phyloP scores from a whole-genome alignment of 2,888 invertebrate genomes.

The Gasteruption jaculator region DNA sequence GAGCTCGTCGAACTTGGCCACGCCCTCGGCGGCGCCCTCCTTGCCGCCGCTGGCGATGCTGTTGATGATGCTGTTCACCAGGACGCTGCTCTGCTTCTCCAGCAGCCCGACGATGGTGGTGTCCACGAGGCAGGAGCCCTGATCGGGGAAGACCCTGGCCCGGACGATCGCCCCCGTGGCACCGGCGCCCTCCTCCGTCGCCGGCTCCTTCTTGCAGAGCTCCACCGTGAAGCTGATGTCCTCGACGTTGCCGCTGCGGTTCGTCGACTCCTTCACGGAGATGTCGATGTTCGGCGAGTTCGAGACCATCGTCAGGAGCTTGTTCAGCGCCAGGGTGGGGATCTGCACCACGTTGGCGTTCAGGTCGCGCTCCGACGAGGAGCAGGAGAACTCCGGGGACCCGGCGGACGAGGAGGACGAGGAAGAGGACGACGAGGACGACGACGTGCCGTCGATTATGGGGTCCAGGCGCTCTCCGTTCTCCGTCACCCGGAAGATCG shows the following conservation, averaged over 20 bases:
- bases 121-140: conserved; percentile 46
- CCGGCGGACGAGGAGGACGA: too few relatives aligned
- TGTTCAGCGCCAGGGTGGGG: conserved; percentile 45
- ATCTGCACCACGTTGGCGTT: conserved; percentile 33
- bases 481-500: too few relatives aligned
- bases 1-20: conserved; percentile 32
- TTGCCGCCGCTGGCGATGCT: conserved; percentile 35
- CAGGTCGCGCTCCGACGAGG: too few relatives aligned
- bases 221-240: conserved; percentile 49
- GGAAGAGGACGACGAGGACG: too few relatives aligned
- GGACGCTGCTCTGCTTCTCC: conserved; percentile 39
- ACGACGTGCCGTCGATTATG: too few relatives aligned
- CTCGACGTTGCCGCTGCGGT: conserved; percentile 37
- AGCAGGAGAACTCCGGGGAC: too few relatives aligned
- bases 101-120: conserved; percentile 40
- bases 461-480: too few relatives aligned
- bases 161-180: conserved; percentile 33
- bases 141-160: conserved; percentile 48
- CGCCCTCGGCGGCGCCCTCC: conserved; percentile 30
- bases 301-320: conserved; percentile 43
- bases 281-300: conserved; percentile 43
- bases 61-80: conserved; percentile 42
- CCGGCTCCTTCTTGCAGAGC: conserved; percentile 38
- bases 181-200: conserved; percentile 19
- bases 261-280: conserved; percentile 44